A percentile compares a stretch with the other conserved stretches of the same genome.
Evolutionary conservation across 2,797 vertebrate genomes (phyloP).

Genomic region (Hydrolagus colliei): DNA sequence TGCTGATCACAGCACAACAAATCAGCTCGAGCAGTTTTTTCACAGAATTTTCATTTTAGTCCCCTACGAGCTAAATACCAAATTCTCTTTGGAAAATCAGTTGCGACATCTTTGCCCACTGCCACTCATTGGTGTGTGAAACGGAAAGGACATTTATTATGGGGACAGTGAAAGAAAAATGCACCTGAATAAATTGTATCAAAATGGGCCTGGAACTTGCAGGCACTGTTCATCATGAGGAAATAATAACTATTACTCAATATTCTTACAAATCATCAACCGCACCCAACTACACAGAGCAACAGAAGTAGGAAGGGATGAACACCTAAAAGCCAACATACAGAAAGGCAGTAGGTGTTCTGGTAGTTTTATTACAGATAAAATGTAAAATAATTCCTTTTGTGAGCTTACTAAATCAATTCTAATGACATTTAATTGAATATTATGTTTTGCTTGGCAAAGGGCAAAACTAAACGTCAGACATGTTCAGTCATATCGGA

Average conservation of each 20-base stretch:
- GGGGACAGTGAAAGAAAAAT: too few species aligned
- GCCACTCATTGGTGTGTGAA: too few species aligned
- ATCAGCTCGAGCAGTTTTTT: too few species aligned
- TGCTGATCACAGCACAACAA: too few species aligned
- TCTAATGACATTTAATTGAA: neutral
- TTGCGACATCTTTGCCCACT: too few species aligned
- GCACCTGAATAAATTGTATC: too few species aligned
- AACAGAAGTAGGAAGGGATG: neutral
- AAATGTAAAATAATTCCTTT: constrained; percentile 2
- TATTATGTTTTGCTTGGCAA: constrained; percentile 11
- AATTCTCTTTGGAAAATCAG: too few species aligned
- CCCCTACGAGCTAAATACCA: too few species aligned
- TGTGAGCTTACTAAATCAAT: constrained; percentile 7
- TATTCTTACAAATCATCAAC: neutral
- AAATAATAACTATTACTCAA: neutral
- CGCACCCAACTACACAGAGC: neutral
- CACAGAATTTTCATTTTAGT: too few species aligned
- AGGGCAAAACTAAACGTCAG: neutral
- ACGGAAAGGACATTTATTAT: too few species aligned
- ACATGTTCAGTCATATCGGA: constrained; percentile 24
- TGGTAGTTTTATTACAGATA: neutral
- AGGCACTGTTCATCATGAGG: too few species aligned
- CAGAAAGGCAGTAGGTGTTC: neutral
- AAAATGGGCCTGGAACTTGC: too few species aligned
- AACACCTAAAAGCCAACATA: neutral